phyloP scores from a whole-genome alignment of 2,888 invertebrate species.

The Eucera pruinosa region DNA sequence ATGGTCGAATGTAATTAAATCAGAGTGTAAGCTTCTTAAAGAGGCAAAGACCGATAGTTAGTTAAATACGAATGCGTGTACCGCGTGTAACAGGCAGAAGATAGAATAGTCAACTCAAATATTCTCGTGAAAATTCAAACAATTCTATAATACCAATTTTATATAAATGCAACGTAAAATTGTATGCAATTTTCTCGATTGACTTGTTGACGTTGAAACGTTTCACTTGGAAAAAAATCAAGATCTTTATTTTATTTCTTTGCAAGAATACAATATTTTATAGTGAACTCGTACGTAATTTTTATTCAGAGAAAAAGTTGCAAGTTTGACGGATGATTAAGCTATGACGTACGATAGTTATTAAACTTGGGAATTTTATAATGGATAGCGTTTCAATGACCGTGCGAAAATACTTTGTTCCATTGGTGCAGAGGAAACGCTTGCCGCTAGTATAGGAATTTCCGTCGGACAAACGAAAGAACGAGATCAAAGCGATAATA shows the following conservation, averaged over 20 bases:
- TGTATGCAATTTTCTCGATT: too few species aligned
- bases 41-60: neutral
- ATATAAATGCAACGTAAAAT: too few species aligned
- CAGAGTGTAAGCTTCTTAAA: neutral
- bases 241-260: too few species aligned
- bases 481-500: neutral
- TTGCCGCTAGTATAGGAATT: neutral
- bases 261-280: neutral
- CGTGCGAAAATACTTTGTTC: neutral
- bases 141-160: too few species aligned
- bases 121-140: too few species aligned
- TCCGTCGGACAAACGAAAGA: neutral
- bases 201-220: too few species aligned
- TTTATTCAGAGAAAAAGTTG: neutral
- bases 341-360: neutral
- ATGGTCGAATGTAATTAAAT: slow-evolving; percentile 7
- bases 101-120: too few species aligned
- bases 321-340: neutral
- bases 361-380: neutral
- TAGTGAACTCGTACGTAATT: neutral
- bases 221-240: too few species aligned
- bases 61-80: too few species aligned
- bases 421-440: neutral
- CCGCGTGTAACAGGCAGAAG: too few species aligned
- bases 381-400: neutral